Conservation (phyloP, 2,888 invertebrate genomes). For the Cerceris ruficornis region DNA sequence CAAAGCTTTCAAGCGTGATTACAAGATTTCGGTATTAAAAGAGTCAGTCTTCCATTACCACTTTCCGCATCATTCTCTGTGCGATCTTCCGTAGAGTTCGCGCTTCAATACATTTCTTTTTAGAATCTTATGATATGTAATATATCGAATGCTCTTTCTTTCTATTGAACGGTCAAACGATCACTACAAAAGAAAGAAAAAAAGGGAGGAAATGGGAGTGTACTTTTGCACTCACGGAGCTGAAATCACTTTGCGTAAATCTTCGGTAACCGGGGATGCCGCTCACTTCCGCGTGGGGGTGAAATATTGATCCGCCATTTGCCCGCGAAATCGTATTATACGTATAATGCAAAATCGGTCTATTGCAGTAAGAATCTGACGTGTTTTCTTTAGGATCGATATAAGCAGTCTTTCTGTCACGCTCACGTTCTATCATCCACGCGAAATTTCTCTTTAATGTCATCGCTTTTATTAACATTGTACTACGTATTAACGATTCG, state of each 20-base stretch:
- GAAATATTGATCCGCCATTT: constrained; percentile 71
- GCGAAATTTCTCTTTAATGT: constrained; percentile 26
- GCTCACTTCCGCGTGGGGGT: constrained; percentile 64
- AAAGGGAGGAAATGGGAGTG: not conserved
- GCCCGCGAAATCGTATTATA: constrained; percentile 62
- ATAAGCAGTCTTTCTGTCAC: constrained; percentile 16
- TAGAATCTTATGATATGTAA: constrained; percentile 2
- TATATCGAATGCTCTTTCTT: not conserved
- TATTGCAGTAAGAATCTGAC: constrained; percentile 24
- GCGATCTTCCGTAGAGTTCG: constrained; percentile 25
- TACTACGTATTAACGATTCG: constrained; percentile 27
- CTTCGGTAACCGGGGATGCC: constrained; percentile 47
- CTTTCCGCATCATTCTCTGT: constrained; percentile 54
- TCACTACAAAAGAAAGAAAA: not conserved
- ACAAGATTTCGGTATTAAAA: constrained; percentile 9
- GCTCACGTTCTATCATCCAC: not conserved
- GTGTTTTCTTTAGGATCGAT: constrained; percentile 22
- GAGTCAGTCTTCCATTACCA: constrained; percentile 50
- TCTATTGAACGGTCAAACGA: constrained; percentile 11
- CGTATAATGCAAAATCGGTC: constrained; percentile 22
- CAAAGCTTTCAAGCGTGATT: constrained; percentile 44
- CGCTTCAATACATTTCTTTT: constrained; percentile 29
- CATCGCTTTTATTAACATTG: constrained; percentile 19
- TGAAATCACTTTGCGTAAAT: constrained; percentile 42
- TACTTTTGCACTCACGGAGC: constrained; percentile 45